Evolutionary conservation across 2,888 invertebrate species (phyloP).

Genomic region (Drosophila tanythrix): DNA sequence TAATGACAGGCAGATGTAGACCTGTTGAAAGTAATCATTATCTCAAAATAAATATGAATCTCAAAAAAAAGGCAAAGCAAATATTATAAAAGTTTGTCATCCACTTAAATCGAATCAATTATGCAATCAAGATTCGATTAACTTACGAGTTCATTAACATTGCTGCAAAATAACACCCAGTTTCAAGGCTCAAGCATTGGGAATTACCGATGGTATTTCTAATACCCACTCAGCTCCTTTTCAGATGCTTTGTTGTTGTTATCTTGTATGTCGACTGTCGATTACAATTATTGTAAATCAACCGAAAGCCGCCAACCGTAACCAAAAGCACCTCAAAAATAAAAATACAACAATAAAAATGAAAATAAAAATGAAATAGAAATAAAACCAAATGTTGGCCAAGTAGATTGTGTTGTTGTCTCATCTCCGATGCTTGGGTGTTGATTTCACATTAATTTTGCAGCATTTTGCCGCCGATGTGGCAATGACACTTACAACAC

Average conservation of each 20-base stretch:
- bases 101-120: neutral
- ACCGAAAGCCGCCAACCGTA: slow-evolving; percentile 39
- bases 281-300: slow-evolving; percentile 69
- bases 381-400: slow-evolving; percentile 20
- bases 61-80: neutral
- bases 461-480: slow-evolving; percentile 51
- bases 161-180: neutral
- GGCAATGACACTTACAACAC: slow-evolving; percentile 45
- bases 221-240: slow-evolving; percentile 8
- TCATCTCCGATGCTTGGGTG: slow-evolving; percentile 30
- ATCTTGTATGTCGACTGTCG: slow-evolving; percentile 39
- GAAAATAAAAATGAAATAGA: slow-evolving; percentile 2
- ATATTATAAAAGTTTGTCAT: neutral
- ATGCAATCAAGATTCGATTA: neutral
- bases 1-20: neutral
- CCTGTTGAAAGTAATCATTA: neutral
- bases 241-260: slow-evolving; percentile 30
- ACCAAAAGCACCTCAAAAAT: slow-evolving; percentile 9
- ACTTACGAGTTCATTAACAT: neutral
- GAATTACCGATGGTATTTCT: slow-evolving; percentile 25
- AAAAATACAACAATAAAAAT: slow-evolving; percentile 1
- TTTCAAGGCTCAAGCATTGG: neutral
- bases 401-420: slow-evolving; percentile 13
- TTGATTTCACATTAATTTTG: slow-evolving; percentile 64
- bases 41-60: neutral